These are phyloP conservation scores for Penaeus japonicus DNA, from an alignment of 1,140 invertebrate genomes.

Conservation along the genomic window DNA sequence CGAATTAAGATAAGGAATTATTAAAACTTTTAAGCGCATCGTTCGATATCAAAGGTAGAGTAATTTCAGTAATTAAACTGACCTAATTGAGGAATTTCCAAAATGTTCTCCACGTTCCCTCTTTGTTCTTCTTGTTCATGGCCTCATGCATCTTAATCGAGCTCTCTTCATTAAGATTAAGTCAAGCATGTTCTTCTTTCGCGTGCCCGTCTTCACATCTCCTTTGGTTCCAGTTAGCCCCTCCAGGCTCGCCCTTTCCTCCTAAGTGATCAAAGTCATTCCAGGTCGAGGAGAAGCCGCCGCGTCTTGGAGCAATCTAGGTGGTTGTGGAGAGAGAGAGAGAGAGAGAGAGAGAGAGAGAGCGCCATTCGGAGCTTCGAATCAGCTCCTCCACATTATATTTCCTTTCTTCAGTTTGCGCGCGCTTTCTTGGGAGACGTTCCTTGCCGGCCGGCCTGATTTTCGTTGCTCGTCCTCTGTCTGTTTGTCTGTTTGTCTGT, in stretches of 20 bases:
- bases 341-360: not conserved
- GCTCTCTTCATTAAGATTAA: slow-evolving; percentile 54
- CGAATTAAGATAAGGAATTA: too few species aligned
- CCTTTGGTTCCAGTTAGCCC: slow-evolving; percentile 33
- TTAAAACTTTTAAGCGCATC: too few species aligned
- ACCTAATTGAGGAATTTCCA: not conserved
- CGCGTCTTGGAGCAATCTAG: not conserved
- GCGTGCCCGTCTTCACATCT: slow-evolving; percentile 49
- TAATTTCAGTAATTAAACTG: too few species aligned
- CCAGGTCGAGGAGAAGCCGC: slow-evolving; percentile 21
- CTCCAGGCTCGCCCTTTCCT: slow-evolving; percentile 39
- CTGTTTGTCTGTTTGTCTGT: too few species aligned
- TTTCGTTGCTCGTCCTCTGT: too few species aligned
- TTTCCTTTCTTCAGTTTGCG: too few species aligned
- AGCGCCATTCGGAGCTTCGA: too few species aligned
- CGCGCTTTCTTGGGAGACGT: too few species aligned
- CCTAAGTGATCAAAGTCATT: slow-evolving; percentile 50
- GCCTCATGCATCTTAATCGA: slow-evolving; percentile 53
- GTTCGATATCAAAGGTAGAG: too few species aligned
- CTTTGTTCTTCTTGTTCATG: slow-evolving; percentile 44
- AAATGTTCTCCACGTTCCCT: slow-evolving; percentile 2
- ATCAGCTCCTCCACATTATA: too few species aligned
- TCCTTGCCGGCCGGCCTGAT: too few species aligned
- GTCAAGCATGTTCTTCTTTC: slow-evolving; percentile 54
- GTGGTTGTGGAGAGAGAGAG: not conserved